These are phyloP conservation scores for Periophthalmus magnuspinnatus DNA, from an alignment of 2,797 vertebrate genomes.

Conservation along the genomic window DNA sequence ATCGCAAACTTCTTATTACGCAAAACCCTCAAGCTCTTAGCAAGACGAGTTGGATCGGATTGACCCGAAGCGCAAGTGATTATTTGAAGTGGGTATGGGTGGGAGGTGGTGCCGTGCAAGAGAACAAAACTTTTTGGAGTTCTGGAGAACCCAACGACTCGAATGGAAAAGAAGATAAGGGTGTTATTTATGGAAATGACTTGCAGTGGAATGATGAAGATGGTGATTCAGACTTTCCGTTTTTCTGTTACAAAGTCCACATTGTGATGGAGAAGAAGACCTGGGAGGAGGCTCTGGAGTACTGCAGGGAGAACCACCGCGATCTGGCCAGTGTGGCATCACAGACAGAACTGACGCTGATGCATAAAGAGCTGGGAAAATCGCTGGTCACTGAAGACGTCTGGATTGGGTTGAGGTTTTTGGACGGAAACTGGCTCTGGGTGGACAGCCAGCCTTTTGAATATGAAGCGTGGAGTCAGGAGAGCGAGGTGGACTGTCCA, in stretches of 20 bases:
- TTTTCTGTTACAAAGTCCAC: conserved; percentile 37
- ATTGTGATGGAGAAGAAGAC: conserved; percentile 49
- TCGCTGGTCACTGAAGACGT: not conserved
- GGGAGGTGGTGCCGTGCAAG: not conserved
- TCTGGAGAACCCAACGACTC: not conserved
- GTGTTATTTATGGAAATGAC: not conserved
- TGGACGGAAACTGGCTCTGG: conserved; percentile 56
- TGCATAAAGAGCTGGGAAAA: conserved; percentile 20
- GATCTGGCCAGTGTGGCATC: conserved; percentile 48
- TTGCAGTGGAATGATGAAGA: not conserved
- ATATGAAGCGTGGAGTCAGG: conserved; percentile 38
- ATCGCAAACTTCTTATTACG: not conserved
- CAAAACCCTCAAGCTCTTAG: too few species aligned
- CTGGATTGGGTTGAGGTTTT: conserved; percentile 59
- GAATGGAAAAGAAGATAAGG: not conserved
- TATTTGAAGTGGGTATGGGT: not conserved
- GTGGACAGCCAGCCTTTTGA: conserved; percentile 15
- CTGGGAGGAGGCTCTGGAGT: conserved; percentile 51
- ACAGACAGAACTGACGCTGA: conserved; percentile 38
- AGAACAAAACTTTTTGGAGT: not conserved
- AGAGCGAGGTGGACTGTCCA: conserved; percentile 16
- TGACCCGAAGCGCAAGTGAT: not conserved
- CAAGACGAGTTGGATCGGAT: not conserved
- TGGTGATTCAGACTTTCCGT: too few species aligned
- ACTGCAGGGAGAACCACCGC: conserved; percentile 43